Evolutionary conservation across 2,888 invertebrate species (phyloP).

Genomic region (Rhimphoctona megacephalus): DNA sequence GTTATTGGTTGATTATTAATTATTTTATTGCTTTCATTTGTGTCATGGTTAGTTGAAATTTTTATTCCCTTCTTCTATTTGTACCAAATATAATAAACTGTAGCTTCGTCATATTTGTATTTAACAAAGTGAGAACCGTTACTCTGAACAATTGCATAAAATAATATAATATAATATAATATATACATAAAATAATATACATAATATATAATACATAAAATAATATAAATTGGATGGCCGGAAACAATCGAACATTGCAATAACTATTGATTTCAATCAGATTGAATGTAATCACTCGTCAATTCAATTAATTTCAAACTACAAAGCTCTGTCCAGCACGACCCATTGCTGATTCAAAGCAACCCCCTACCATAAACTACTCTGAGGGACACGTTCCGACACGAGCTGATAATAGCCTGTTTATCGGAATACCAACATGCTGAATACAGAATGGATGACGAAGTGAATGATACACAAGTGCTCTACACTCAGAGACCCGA

Average conservation of each 20-base stretch:
- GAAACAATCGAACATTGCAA: background rate
- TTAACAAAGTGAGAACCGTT: background rate
- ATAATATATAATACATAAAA: too few relatives aligned
- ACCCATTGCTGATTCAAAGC: constrained; percentile 27
- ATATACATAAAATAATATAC: background rate
- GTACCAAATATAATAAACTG: background rate
- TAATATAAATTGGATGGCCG: constrained; percentile 2
- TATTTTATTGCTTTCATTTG: background rate
- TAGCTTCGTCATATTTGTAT: background rate
- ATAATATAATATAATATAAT: too few relatives aligned
- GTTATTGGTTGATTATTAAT: background rate
- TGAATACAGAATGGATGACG: background rate
- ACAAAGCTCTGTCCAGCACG: constrained; percentile 18
- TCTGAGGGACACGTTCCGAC: constrained; percentile 4
- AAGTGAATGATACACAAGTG: constrained; percentile 2
- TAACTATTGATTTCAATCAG: background rate
- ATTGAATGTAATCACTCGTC: constrained; percentile 7
- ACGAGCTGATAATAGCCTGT: constrained; percentile 29
- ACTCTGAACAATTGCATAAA: background rate
- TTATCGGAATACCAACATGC: constrained; percentile 18
- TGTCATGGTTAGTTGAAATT: background rate
- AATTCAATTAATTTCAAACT: constrained; percentile 28
- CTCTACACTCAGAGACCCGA: background rate
- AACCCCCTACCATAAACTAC: constrained; percentile 15
- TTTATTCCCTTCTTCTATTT: background rate